Evolutionary conservation across 2,888 invertebrate species (phyloP), one percentile per base, ranked within the genome.

Genomic region (Hemaris fuciformis): DNA sequence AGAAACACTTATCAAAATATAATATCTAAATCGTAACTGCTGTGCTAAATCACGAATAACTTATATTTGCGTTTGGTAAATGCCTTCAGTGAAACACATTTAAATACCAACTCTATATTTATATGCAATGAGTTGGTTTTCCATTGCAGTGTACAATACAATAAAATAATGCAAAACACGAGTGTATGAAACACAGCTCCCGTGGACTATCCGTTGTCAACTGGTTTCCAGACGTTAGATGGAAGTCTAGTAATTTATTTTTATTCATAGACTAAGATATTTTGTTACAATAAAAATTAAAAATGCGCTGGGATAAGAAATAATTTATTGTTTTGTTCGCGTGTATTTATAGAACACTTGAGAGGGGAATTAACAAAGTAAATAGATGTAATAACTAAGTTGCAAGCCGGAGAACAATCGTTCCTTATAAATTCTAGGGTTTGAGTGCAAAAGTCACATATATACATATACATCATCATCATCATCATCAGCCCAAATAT

Each of bases 1-100:
- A 53, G 31, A 53, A 45, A 31, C 53, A 31, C 53, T 53, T 53
- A 53, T 53, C 53, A 53, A 53, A 53, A 53, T 53, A 53, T 31
- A 53, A 53, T 53, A 53, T 53, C 53, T 53, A 31, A 53, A 53
- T 53, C 31, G 53, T 31, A 53, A 53, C 18, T 53, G 31, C 27
- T 27, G 18, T 27, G 53, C 53, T 53, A 53, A 53, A 31, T 53
- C 53, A 53, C 48, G 48, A 53, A 53, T 27, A 53, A 53, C 53
- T 53, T 53, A 53, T 53, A 53, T 53, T 53, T 53, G 53, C 53
- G 53, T 53, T 31, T 31, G 15, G 18, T 31, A 18, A 27, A 53
- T 18, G 27, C 15, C 53, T 53, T 27, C 5, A 3, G 18, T 10
- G 4, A 23, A 10, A 3, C 3, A 8, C 31, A 31, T 3, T 31